Evolutionary conservation across 2,113 vertebrate genomes (phyloP).

Genomic region (Poicephalus meyeri): DNA sequence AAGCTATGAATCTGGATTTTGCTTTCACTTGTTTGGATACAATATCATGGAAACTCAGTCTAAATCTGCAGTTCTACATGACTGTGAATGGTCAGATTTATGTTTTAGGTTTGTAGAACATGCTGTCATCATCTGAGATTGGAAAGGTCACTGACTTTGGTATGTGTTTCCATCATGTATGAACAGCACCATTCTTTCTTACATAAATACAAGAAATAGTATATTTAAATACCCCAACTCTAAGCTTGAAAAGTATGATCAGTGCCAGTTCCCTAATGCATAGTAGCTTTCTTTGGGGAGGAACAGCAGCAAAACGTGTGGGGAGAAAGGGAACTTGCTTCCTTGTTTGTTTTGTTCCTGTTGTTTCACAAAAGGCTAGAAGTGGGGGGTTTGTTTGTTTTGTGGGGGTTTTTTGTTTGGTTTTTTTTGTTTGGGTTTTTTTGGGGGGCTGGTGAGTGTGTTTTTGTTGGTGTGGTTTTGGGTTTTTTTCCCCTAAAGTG

Average conservation of each 20-base stretch:
- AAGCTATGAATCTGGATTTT: background rate
- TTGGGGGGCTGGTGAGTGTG: background rate
- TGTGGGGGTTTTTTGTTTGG: background rate
- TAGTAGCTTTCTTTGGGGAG: background rate
- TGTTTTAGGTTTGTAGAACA: background rate
- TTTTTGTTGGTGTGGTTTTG: background rate
- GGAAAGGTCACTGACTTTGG: conserved; percentile 34
- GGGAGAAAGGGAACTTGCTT: background rate
- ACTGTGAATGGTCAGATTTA: background rate
- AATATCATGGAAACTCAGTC: background rate
- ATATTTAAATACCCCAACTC: background rate
- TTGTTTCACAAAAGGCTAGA: background rate
- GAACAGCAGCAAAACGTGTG: background rate
- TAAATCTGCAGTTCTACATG: background rate
- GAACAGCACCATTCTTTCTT: background rate
- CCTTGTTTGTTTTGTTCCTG: background rate
- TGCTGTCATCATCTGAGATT: background rate
- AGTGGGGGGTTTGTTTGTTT: background rate
- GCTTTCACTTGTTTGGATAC: background rate
- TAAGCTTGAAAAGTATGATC: background rate
- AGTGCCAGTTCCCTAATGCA: background rate
- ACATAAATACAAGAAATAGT: background rate
- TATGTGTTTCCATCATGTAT: background rate
- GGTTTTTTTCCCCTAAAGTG: fast-evolving
- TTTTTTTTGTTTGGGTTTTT: background rate